phyloP scores from a whole-genome alignment of 1,140 invertebrate species.

The Asbolus verrucosus region DNA sequence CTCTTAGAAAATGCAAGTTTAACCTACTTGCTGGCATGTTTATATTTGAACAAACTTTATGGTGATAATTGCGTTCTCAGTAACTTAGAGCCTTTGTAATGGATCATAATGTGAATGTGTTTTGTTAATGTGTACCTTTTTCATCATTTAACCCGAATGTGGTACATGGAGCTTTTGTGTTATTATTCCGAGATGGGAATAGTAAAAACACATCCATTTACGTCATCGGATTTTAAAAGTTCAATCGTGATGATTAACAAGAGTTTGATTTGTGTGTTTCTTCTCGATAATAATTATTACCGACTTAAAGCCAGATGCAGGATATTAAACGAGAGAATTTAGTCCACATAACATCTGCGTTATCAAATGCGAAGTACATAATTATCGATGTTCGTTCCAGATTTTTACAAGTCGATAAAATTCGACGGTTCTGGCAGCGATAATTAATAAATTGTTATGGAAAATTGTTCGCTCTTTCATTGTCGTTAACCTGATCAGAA shows the following conservation, averaged over 20 bases:
- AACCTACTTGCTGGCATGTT: slow-evolving; percentile 34
- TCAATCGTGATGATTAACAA: too few relatives aligned
- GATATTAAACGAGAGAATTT: slow-evolving; percentile 7
- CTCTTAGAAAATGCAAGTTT: slow-evolving; percentile 44
- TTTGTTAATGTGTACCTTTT: slow-evolving; percentile 1
- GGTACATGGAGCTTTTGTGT: too few relatives aligned
- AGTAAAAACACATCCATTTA: too few relatives aligned
- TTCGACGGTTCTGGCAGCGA: not conserved
- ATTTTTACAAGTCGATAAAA: slow-evolving; percentile 9
- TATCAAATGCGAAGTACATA: slow-evolving; percentile 10
- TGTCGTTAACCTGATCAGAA: slow-evolving; percentile 26
- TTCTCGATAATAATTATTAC: not conserved
- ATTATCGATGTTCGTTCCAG: slow-evolving; percentile 22
- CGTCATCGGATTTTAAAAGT: too few relatives aligned
- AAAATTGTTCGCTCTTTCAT: not conserved
- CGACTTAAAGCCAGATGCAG: slow-evolving; percentile 12
- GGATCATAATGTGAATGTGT: slow-evolving; percentile 5
- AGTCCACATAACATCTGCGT: slow-evolving; percentile 37
- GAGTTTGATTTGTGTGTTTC: slow-evolving; percentile 9
- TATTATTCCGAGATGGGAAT: too few relatives aligned
- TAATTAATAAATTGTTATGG: slow-evolving; percentile 15
- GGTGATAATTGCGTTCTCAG: slow-evolving; percentile 26
- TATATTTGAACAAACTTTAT: slow-evolving; percentile 40
- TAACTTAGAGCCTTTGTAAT: slow-evolving; percentile 17
- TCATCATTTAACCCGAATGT: slow-evolving; percentile 12